Base-by-base conservation (phyloP, 2,888 invertebrate species). In the Calameuta filiformis region DNA sequence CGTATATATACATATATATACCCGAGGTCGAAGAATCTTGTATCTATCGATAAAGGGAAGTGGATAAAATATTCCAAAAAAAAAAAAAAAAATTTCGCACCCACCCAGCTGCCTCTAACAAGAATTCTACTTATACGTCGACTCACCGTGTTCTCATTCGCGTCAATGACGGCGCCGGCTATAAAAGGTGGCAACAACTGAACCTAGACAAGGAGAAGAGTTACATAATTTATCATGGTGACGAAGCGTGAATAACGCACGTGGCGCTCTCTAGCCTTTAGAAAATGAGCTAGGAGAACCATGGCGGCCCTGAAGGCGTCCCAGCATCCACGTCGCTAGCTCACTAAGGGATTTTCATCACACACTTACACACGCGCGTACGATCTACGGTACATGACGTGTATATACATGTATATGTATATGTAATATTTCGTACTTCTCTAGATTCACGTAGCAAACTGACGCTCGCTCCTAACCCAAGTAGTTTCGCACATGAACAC, bases 181-280 rank as follows among this genome's bases (percentile, higher is more conserved):
- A 71, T 71, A 71, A 30, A 71, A 71, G 71, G 71, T 23, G 71
- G 15, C 71, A 71, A 71, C 31, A 31, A 33, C 71, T 31, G 6
- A 71, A 71, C 71, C 56, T 56, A 56, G 56, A 56, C 56, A 56
- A 56, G 56, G 23, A 23, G 56, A 35, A 23, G 34, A 30, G 74
- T 35, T 35, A 12, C 74, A 35, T 35, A 35, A 74, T 74, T 35
- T 74, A 74, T 74, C 74, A 74, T 23, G 30, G 74, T 34, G 35
- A 30, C 35, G 74, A 30, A 34, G 74, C 74, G 74, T 35, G 74
- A 74, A 74, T 74, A 74, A 74, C 37, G 34, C 30, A 30, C 74
- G 74, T 23, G 71, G 74, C 37, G 35, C 35, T 35, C 35, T 33
- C 31, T 71, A 12, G 71, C 71, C 71, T 71, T 33, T 30, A 71